Evolutionary conservation across 2,797 vertebrate species (phyloP).

Genomic region (Muscicapa striata): DNA sequence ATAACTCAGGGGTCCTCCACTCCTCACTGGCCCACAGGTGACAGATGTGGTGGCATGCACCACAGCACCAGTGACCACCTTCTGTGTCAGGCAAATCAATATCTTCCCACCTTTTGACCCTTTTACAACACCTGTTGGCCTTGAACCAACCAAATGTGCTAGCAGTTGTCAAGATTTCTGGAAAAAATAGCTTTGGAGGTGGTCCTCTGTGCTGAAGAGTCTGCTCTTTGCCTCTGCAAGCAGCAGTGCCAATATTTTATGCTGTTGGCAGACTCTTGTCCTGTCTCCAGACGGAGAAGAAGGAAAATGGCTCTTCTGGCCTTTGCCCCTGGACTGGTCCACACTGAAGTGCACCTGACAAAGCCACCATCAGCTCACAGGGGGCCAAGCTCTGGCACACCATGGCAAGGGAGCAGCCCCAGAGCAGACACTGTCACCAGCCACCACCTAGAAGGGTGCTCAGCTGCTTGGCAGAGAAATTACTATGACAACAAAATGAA

Average conservation of each 20-base stretch:
- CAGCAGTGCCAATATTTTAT: neutral
- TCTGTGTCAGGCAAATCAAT: neutral
- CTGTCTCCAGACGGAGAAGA: neutral
- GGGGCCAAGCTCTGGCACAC: accelerated
- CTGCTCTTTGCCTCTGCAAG: neutral
- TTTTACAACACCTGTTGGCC: neutral
- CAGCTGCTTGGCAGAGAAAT: neutral
- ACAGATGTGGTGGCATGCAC: accelerated
- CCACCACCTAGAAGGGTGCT: neutral
- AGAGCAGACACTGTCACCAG: neutral
- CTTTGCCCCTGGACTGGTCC: neutral
- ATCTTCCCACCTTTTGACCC: neutral
- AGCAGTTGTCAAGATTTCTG: neutral
- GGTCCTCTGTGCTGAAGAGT: neutral
- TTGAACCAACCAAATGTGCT: neutral
- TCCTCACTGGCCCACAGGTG: accelerated
- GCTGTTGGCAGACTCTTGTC: neutral
- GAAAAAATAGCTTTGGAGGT: neutral
- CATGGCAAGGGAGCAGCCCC: accelerated
- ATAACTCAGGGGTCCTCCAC: neutral
- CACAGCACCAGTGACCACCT: neutral
- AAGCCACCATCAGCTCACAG: neutral
- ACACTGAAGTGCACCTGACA: neutral
- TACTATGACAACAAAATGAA: neutral
- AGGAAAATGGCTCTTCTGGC: neutral